Conservation (phyloP, 2,113 vertebrate genomes). For the Crotalus viridis region DNA sequence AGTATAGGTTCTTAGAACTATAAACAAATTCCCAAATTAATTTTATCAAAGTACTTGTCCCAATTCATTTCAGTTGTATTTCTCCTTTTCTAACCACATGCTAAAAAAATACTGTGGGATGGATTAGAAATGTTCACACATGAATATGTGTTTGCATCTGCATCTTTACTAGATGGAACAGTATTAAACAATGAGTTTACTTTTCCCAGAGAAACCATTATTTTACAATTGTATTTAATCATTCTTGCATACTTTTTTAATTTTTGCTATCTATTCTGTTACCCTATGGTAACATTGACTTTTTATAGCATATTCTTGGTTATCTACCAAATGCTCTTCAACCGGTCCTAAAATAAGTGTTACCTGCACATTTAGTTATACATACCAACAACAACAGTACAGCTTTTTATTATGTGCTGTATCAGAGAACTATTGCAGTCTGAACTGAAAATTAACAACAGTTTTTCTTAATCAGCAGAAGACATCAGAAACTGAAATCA, state of each 20-base stretch:
- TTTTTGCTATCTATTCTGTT: background rate
- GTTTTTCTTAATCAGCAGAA: background rate
- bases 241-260: background rate
- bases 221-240: background rate
- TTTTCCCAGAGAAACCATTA: background rate
- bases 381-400: background rate
- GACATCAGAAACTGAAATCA: fast-evolving
- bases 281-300: background rate
- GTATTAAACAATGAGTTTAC: background rate
- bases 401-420: fast-evolving
- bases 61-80: background rate
- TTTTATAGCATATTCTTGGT: background rate
- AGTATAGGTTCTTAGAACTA: background rate
- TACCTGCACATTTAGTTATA: background rate
- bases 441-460: background rate
- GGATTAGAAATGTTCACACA: background rate
- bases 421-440: background rate
- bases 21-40: background rate
- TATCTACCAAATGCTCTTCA: background rate
- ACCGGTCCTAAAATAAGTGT: background rate
- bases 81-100: background rate
- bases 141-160: background rate
- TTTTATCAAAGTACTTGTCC: background rate
- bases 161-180: background rate
- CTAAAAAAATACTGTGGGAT: background rate